Evolutionary conservation across 2,113 vertebrate genomes (phyloP).

Genomic region (Dasyornis broadbenti): DNA sequence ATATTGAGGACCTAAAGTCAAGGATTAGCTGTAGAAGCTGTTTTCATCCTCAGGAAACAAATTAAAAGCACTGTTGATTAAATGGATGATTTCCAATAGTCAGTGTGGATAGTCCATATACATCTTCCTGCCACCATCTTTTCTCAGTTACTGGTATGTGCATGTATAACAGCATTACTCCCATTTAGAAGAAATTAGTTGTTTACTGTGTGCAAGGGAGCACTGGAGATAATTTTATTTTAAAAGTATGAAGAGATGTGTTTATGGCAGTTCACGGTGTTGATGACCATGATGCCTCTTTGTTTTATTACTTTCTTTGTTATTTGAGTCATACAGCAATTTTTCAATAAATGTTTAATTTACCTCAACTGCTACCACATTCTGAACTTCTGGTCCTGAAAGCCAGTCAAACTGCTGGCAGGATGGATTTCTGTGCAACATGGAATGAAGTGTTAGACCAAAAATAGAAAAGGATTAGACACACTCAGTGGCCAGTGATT

Average conservation of each 20-base stretch:
- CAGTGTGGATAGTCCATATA: neutral
- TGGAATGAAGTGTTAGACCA: neutral
- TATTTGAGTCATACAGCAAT: neutral
- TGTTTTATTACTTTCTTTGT: neutral
- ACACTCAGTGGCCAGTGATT: neutral
- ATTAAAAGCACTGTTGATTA: neutral
- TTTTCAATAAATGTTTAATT: neutral
- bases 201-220: neutral
- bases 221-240: neutral
- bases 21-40: conserved; percentile 15
- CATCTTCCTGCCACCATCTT: neutral
- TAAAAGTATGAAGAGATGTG: neutral
- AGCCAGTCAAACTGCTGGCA: neutral
- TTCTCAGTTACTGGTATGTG: neutral
- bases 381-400: neutral
- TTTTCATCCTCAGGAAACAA: neutral
- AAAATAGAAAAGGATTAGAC: neutral
- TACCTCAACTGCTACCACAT: neutral
- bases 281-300: neutral
- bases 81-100: neutral
- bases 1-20: neutral
- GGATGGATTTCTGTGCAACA: neutral
- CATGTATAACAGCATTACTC: neutral
- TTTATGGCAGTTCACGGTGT: neutral
- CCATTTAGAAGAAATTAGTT: neutral